Evolutionary conservation across 35 echinoderm and acorn worm genomes (phyloP), one percentile per base, ranked within the genome.

Genomic region (Heliocidaris erythrogramma): DNA sequence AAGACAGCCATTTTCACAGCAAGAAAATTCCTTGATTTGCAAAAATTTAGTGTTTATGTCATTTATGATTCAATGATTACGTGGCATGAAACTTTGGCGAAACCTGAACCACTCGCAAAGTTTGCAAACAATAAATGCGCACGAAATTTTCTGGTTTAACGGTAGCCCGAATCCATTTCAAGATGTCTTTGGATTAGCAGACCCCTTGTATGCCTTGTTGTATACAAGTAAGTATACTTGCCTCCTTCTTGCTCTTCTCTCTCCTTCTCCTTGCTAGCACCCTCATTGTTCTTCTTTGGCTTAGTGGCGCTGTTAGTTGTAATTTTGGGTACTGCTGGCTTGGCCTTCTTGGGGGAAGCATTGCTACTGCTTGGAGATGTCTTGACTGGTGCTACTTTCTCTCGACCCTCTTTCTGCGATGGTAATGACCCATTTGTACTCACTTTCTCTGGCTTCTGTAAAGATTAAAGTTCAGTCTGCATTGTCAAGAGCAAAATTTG

Each of bases 291-390:
- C n/a, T 92, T 92, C 91, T 92, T 92, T 16, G 48, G 49, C 91
- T 92, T 92, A 27, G 65, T 5, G 49, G 91, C 91, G 24, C 31
- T 49, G 49, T 30, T 48, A 59, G 13, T 30, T 4, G 91, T 92
- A n/a, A 49, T 92, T 49, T 92, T 92, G 3, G 91, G 91, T 92
- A 48, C 91, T n/a, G 91, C 91, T 16, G 91, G 91, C 49, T 92
- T 92, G 49, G 91, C 91, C 48, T 92, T 92, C 91, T 59, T 92
- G 16, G 91, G 91, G 0, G 91, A 92, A 3, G 91, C 21, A 92
- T 92, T 92, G n/a, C n/a, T 59, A 30, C 31, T 59, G 48, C 47
- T 59, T 14, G n/a, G 47, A 48, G 91, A 30, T 17, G 47, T 49
- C 91, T 92, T 92, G 48, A 30, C 47, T 59, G 91, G 91, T 59